Conservation (phyloP, 2,888 invertebrate genomes). For the Drosophila pseudotakahashii region DNA sequence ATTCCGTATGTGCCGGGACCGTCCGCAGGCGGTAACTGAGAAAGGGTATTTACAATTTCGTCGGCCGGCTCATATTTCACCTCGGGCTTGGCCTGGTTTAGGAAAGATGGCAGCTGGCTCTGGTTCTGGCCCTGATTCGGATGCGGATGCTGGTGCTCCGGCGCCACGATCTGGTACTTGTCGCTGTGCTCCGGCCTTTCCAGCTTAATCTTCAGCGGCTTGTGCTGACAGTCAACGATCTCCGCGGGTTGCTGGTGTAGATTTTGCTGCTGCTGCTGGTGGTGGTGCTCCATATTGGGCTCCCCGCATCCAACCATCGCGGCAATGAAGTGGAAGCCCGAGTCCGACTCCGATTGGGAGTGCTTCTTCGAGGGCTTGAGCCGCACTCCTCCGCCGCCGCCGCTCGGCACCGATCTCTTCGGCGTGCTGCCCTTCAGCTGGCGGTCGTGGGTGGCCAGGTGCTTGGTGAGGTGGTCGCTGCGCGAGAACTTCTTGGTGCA, state of each 20-base stretch:
- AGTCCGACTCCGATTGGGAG: conserved; percentile 43
- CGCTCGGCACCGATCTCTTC: conserved; percentile 41
- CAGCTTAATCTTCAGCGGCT: conserved; percentile 72
- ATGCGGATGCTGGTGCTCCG: neutral
- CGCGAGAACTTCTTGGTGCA: conserved; percentile 82
- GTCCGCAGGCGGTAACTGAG: conserved; percentile 67
- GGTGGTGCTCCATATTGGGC: conserved; percentile 28
- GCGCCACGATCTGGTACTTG: conserved; percentile 66
- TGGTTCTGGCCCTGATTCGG: neutral
- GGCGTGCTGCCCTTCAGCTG: conserved; percentile 64
- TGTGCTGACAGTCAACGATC: conserved; percentile 43
- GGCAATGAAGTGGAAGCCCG: conserved; percentile 76
- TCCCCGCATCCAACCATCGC: conserved; percentile 51
- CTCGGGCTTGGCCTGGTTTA: conserved; percentile 56
- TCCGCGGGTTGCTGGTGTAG: conserved; percentile 38
- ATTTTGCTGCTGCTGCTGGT: conserved; percentile 32
- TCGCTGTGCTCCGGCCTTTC: conserved; percentile 70
- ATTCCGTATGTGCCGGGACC: conserved; percentile 72
- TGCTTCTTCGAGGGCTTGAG: conserved; percentile 52
- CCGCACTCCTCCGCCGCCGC: conserved; percentile 20
- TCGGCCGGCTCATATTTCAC: conserved; percentile 70
- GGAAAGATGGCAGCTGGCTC: conserved; percentile 56
- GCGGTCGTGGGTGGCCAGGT: conserved; percentile 80
- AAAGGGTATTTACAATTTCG: conserved; percentile 61
- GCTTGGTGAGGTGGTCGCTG: conserved; percentile 82